A percentile compares a stretch with the other conserved stretches of the same genome.
These are phyloP conservation scores for Acronicta aceris DNA, from an alignment of 2,888 invertebrate genomes.

Conservation along the genomic window DNA sequence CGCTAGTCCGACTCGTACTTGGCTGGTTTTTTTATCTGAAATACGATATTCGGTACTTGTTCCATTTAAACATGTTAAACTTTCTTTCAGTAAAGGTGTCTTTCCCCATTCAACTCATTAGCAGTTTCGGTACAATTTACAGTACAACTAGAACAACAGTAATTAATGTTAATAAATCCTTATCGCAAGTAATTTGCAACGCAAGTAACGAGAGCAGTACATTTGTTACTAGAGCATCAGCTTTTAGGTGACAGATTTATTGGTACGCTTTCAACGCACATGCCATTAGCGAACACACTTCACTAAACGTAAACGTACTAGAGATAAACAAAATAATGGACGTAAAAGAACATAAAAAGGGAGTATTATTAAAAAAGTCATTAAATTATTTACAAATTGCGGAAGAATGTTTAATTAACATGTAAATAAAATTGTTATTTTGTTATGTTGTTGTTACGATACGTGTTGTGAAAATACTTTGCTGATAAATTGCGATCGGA, in stretches of 20 bases:
- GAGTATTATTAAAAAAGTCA: conserved; percentile 2
- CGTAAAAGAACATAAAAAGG: conserved; percentile 18
- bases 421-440: conserved; percentile 49
- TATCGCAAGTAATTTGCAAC: conserved; percentile 52
- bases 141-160: conserved; percentile 23
- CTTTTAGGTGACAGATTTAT: conserved; percentile 70
- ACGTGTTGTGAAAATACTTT: conserved; percentile 76
- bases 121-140: conserved; percentile 21
- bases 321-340: conserved; percentile 46
- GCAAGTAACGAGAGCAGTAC: conserved; percentile 42
- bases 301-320: conserved; percentile 25
- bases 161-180: conserved; percentile 48
- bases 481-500: conserved; percentile 78
- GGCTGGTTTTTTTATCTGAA: conserved; percentile 15
- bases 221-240: conserved; percentile 47
- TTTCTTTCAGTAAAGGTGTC: conserved; percentile 26
- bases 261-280: conserved; percentile 63
- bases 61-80: conserved; percentile 23
- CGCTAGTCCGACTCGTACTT: no score
- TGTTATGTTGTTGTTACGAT: conserved; percentile 73
- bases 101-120: conserved; percentile 30
- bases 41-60: conserved; percentile 21
- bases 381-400: conserved; percentile 28
- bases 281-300: conserved; percentile 55
- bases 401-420: conserved; percentile 45